Conservation (phyloP, 2,888 invertebrate genomes). For the Leptinotarsa rubiginosa region DNA sequence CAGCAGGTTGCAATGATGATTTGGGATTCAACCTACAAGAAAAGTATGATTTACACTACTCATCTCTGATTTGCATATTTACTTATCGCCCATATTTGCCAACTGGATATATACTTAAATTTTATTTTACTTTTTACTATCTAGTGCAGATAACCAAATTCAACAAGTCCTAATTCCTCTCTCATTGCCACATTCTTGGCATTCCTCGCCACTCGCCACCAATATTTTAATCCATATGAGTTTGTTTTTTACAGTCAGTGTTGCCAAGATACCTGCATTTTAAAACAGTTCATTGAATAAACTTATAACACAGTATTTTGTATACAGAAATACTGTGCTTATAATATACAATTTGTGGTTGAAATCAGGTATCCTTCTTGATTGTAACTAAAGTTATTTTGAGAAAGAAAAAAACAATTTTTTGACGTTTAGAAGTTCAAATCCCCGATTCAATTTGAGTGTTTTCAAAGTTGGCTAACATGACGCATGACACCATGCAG, state of each 20-base stretch:
- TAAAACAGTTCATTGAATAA: background rate
- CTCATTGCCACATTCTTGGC: background rate
- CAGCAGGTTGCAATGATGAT: background rate
- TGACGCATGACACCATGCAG: background rate
- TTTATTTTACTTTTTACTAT: background rate
- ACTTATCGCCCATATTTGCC: slow-evolving; percentile 5
- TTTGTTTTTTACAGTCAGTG: background rate
- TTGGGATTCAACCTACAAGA: background rate
- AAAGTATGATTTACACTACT: background rate
- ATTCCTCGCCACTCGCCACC: background rate
- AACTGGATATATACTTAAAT: background rate
- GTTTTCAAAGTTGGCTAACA: background rate
- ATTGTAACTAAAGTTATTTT: background rate
- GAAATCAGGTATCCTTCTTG: background rate
- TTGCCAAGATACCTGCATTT: background rate
- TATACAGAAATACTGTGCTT: too few relatives aligned
- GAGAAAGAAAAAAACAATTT: background rate
- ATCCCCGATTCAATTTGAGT: background rate
- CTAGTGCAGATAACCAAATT: background rate
- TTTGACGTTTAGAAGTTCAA: background rate
- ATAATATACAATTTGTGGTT: background rate
- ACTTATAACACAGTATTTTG: too few relatives aligned
- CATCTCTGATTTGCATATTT: background rate
- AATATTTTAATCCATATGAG: background rate
- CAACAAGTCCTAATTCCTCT: background rate